Percentiles rank a stretch among this genome's conserved stretches.
phyloP scores from a whole-genome alignment of 2,113 vertebrate species.

The Motacilla alba region DNA sequence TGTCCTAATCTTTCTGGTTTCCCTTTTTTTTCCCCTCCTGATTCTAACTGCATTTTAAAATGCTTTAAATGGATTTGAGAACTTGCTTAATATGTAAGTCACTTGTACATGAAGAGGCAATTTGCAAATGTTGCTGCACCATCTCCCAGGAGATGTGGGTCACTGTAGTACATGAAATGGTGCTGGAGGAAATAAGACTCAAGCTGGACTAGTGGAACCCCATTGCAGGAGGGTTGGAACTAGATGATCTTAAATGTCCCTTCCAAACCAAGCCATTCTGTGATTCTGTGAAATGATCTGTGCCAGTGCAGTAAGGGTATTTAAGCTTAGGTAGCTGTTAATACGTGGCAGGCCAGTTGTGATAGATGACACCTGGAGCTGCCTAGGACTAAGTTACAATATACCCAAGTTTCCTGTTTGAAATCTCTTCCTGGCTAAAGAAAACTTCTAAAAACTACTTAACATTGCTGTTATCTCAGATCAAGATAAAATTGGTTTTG shows the following conservation, averaged over 20 bases:
- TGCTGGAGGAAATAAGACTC: background rate
- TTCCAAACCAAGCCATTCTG: background rate
- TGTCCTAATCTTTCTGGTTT: background rate
- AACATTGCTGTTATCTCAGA: background rate
- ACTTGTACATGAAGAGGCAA: background rate
- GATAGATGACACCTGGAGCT: background rate
- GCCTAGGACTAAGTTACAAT: background rate
- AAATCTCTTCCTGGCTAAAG: background rate
- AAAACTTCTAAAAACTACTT: background rate
- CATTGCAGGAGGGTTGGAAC: background rate
- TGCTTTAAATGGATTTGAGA: background rate
- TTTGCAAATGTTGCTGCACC: background rate
- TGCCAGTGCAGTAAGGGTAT: background rate
- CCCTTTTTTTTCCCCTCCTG: fast-evolving
- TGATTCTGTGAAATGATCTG: background rate
- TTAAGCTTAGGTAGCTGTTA: background rate
- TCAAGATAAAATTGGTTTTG: background rate
- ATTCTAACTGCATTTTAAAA: background rate
- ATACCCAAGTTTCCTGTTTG: background rate
- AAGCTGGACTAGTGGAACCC: background rate
- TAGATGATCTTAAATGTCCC: background rate
- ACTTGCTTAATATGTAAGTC: background rate
- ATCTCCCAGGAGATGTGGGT: background rate
- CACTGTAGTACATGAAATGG: background rate
- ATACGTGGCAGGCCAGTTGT: background rate